phyloP scores from a whole-genome alignment of 2,797 vertebrate species.

The Morus bassanus region DNA sequence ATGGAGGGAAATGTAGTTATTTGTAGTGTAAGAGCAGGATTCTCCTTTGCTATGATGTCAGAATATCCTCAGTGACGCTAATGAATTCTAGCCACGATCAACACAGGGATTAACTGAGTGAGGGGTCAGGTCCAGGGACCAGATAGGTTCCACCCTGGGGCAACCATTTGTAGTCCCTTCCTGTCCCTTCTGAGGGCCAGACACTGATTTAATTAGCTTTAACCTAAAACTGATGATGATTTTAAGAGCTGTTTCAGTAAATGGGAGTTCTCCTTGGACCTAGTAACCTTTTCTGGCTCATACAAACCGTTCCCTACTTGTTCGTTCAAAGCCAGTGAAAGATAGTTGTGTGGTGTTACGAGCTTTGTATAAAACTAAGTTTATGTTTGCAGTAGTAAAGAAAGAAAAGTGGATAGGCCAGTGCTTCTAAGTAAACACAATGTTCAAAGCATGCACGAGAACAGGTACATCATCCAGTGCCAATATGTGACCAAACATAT shows the following conservation, averaged over 20 bases:
- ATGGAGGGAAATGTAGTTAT: background rate
- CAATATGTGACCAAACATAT: background rate
- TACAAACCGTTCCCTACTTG: background rate
- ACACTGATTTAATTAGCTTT: background rate
- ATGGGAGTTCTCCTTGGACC: background rate
- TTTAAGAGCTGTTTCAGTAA: background rate
- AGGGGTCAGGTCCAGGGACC: background rate
- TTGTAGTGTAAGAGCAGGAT: background rate
- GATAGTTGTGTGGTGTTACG: background rate
- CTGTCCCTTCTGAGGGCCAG: background rate
- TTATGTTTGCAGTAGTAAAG: background rate
- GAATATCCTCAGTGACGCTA: background rate
- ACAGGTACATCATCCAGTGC: background rate
- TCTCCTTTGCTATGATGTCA: background rate
- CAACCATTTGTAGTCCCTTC: background rate
- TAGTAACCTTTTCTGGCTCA: background rate
- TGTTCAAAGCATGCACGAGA: background rate
- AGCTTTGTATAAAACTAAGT: conserved; percentile 1
- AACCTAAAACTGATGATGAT: background rate
- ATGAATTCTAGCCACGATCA: background rate
- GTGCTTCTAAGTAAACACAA: background rate
- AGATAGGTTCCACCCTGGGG: background rate
- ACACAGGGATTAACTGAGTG: background rate
- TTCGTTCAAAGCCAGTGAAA: background rate
- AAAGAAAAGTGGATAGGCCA: background rate